Percentiles rank a stretch among this genome's conserved stretches.
Conservation (phyloP, 2,888 invertebrate species). For the Lepidocyrtinus sp. region DNA sequence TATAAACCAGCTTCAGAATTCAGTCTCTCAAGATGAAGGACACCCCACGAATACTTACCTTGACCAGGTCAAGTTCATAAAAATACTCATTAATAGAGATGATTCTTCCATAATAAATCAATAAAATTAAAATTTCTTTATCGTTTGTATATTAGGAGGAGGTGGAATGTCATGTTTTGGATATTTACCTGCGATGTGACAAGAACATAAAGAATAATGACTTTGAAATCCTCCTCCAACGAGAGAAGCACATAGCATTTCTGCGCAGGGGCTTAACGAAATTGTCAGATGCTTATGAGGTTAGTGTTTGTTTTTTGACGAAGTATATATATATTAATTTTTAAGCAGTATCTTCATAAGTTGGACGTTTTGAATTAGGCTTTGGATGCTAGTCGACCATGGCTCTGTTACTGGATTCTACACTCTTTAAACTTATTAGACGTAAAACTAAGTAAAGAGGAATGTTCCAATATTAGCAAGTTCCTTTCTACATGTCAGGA, state of each 20-base stretch:
- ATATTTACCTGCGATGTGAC: conserved; percentile 74
- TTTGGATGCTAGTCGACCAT: conserved; percentile 95
- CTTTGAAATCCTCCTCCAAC: conserved; percentile 76
- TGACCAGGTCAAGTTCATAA: conserved; percentile 74
- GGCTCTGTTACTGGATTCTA: conserved; percentile 98
- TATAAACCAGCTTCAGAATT: conserved; percentile 35
- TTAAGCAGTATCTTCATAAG: not conserved
- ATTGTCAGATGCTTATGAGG: conserved; percentile 82
- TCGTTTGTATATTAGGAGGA: conserved; percentile 73
- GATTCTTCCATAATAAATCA: not conserved
- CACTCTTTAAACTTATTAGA: conserved; percentile 89
- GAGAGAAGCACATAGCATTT: conserved; percentile 79
- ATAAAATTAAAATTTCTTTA: conserved; percentile 41
- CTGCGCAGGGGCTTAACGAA: conserved; percentile 80
- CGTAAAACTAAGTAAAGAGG: conserved; percentile 77
- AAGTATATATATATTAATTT: not conserved
- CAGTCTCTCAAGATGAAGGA: conserved; percentile 41
- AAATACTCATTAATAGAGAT: conserved; percentile 35
- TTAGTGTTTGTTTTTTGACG: too few species aligned
- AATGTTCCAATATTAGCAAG: conserved; percentile 75
- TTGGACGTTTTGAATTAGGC: conserved; percentile 74
- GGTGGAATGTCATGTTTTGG: conserved; percentile 77
- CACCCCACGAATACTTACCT: conserved; percentile 35
- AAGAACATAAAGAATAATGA: conserved; percentile 73
- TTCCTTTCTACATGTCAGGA: conserved; percentile 83